Conservation (phyloP, 2,113 vertebrate species). For the Hipposideros armiger region DNA sequence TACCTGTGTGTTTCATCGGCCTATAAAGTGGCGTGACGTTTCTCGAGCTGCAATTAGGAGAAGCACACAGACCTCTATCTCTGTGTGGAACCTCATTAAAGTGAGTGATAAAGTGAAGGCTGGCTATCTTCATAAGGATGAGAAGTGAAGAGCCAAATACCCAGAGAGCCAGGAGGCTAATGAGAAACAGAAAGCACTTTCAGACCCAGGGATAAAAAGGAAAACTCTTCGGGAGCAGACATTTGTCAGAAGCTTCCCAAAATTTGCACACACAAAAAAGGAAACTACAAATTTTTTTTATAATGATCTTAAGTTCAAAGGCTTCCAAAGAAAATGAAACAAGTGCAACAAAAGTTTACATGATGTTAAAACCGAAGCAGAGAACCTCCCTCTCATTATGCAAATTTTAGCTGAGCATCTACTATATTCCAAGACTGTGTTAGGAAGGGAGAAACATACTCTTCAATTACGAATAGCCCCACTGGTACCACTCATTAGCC, state of each 20-base stretch:
- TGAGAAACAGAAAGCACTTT: background rate
- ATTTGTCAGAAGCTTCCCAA: background rate
- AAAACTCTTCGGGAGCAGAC: background rate
- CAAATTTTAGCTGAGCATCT: background rate
- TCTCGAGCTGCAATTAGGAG: slow-evolving; percentile 41
- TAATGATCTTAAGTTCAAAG: background rate
- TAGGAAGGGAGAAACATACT: background rate
- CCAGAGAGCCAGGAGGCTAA: slow-evolving; percentile 41
- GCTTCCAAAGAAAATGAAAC: background rate
- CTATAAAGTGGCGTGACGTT: slow-evolving; percentile 21
- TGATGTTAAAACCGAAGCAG: background rate
- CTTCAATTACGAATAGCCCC: background rate
- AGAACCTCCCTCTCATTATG: background rate
- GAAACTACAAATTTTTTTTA: slow-evolving; percentile 19
- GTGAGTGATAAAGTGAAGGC: slow-evolving; percentile 43
- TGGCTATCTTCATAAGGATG: slow-evolving; percentile 29
- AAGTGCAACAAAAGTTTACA: background rate
- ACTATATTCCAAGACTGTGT: background rate
- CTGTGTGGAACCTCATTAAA: slow-evolving; percentile 69
- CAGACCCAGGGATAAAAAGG: background rate
- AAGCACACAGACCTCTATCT: background rate
- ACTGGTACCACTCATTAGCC: background rate
- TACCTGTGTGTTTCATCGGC: background rate
- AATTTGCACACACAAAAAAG: background rate
- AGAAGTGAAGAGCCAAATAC: background rate